These are phyloP conservation scores for Crotalus horridus DNA, from an alignment of 2,113 vertebrate species.

Conservation along the genomic window DNA sequence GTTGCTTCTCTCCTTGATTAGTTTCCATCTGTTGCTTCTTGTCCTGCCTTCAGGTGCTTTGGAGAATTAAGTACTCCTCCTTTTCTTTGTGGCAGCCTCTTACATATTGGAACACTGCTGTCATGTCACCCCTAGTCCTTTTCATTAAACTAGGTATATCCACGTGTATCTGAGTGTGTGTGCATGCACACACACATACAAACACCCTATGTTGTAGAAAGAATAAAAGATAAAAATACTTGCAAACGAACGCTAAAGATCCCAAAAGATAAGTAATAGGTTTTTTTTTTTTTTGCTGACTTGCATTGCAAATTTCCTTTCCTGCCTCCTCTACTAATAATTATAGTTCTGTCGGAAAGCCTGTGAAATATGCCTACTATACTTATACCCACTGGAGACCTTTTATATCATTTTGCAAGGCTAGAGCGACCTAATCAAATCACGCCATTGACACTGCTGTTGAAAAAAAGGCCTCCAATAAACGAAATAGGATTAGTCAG, in stretches of 20 bases:
- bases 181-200: background rate
- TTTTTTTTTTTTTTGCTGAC: constrained; percentile 42
- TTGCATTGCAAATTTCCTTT: constrained; percentile 59
- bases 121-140: too few species aligned
- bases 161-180: too few species aligned
- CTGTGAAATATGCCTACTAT: constrained; percentile 65
- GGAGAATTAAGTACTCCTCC: background rate
- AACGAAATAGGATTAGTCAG: constrained; percentile 76
- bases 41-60: background rate
- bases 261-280: constrained; percentile 23
- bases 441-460: constrained; percentile 71
- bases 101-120: background rate
- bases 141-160: too few species aligned
- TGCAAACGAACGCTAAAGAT: background rate
- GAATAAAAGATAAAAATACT: background rate
- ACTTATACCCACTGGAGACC: constrained; percentile 83
- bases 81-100: background rate
- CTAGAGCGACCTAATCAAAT: constrained; percentile 80
- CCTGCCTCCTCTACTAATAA: constrained; percentile 64
- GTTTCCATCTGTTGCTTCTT: constrained; percentile 5
- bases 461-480: constrained; percentile 71
- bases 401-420: constrained; percentile 82
- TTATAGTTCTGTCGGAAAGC: constrained; percentile 64
- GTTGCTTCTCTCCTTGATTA: background rate
- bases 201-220: background rate